Base-by-base conservation (phyloP, 2,113 vertebrate genomes). In the Cryptoleucopteryx plumbea region DNA sequence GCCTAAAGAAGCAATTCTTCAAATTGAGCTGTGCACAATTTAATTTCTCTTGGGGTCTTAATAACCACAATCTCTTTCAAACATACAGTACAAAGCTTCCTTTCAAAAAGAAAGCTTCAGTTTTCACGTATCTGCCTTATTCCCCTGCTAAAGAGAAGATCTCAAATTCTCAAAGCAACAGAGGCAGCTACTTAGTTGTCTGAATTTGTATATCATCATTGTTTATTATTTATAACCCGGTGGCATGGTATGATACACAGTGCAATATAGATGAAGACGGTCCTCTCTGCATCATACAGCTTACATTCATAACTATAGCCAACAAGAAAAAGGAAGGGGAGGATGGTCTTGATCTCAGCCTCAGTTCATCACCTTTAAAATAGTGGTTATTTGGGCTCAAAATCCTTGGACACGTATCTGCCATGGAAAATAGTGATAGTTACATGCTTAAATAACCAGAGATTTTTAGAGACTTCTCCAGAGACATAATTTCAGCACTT, bases 1-100 rank as follows among this genome's bases (percentile, higher is more conserved):
- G 75, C 86, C 47, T 68, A 68, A 80, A 90, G 86, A 86, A 82
- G 78, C 88, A 96, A 81, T 94, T 91, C 82, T 88, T 96, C 82
- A 93, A 83, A 86, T 56, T 75, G 67, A 61, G 71, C 47, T 50
- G 79, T 13, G 43, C 25, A 73, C 29, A 48, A 58, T 81, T 84
- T 88, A 43, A 70, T 90, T 97, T 97, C 93, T 96, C 94, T 40
- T 36, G 89, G 55, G 87, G 32, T 85, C 74, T 94, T 96, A 50
- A 52, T 93, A 81, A 67, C 56, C 18, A 66, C 77, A 55, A 10
- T 86, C 83, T 59, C 86, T 94, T 94, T 91, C 68, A 96, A 96
- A 86, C 23, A 32, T 25, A 74, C 90, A 26, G 65, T 42, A 82
- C 38, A n/a, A 63, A 61, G 2, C 56, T 56, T 82, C 29, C 56